These are phyloP conservation scores for Hesperia comma DNA, from an alignment of 2,888 invertebrate genomes.

Conservation along the genomic window DNA sequence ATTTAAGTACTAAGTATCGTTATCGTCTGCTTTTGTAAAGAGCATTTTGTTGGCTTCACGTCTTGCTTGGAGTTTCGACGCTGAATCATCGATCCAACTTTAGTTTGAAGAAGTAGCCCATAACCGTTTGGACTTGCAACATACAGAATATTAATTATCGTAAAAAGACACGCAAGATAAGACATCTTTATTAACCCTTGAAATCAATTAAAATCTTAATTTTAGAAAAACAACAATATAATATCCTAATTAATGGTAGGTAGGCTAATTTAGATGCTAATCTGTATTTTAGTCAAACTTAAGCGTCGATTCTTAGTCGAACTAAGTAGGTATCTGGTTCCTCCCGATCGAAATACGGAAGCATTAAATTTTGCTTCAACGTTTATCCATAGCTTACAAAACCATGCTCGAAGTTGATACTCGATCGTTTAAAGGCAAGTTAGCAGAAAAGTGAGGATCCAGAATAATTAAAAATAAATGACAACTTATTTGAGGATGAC, in stretches of 20 bases:
- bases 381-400: no score
- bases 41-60: slow-evolving; percentile 59
- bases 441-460: neutral
- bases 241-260: slow-evolving; percentile 22
- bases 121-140: slow-evolving; percentile 17
- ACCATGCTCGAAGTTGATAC: no score
- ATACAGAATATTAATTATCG: neutral
- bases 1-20: slow-evolving; percentile 26
- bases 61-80: slow-evolving; percentile 47
- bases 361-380: no score
- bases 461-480: neutral
- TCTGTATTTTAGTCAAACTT: no score
- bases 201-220: slow-evolving; percentile 10
- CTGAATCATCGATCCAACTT: slow-evolving; percentile 54
- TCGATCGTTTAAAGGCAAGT: neutral
- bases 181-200: slow-evolving; percentile 24
- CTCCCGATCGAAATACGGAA: no score
- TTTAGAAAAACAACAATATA: no score
- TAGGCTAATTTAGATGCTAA: no score
- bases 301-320: no score
- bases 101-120: no score
- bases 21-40: slow-evolving; percentile 41
- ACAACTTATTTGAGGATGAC: slow-evolving; percentile 4
- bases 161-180: slow-evolving; percentile 15
- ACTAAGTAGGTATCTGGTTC: no score